Percentiles rank a stretch among this genome's conserved stretches.
phyloP scores from a whole-genome alignment of 2,113 vertebrate species.

The Callaeas wilsoni region DNA sequence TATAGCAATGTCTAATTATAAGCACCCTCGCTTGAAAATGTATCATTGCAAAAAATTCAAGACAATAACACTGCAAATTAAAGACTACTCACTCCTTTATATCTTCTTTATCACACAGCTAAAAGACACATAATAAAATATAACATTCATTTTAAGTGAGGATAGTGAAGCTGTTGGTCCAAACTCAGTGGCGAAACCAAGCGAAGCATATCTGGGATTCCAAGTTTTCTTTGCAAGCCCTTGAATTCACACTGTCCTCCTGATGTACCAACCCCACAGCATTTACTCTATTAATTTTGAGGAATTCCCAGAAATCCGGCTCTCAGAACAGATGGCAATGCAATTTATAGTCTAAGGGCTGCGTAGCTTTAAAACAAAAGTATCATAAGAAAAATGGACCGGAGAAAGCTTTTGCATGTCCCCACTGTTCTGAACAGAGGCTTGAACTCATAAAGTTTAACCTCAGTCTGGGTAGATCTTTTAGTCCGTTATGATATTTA shows the following conservation, averaged over 20 bases:
- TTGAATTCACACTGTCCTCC: neutral
- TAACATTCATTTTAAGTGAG: neutral
- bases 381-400: neutral
- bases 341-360: neutral
- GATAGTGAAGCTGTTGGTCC: neutral
- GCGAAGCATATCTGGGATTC: neutral
- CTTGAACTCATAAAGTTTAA: neutral
- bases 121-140: neutral
- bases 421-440: neutral
- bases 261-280: neutral
- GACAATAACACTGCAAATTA: neutral
- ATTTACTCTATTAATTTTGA: neutral
- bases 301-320: neutral
- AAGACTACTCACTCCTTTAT: neutral
- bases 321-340: neutral
- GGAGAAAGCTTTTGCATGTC: neutral
- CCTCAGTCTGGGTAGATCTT: neutral
- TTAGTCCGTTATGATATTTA: neutral
- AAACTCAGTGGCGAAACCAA: neutral
- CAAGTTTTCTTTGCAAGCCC: neutral
- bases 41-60: neutral
- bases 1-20: neutral
- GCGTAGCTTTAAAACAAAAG: neutral
- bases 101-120: neutral
- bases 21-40: neutral